phyloP scores from a whole-genome alignment of 2,797 vertebrate species.

The Anableps anableps region DNA sequence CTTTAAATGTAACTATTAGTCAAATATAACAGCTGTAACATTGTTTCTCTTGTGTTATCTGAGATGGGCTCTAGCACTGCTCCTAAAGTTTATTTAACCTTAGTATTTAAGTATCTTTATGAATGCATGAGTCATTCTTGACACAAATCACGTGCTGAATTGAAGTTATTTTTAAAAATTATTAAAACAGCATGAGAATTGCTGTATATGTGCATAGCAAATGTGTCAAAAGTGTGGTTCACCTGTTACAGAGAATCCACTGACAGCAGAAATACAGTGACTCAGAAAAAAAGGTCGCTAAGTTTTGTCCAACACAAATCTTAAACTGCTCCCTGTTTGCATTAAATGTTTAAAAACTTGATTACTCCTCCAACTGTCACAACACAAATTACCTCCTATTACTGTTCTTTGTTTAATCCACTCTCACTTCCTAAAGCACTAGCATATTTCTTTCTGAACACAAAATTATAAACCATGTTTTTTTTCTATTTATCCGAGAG shows the following conservation, averaged over 20 bases:
- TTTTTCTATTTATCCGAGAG: conserved; percentile 36
- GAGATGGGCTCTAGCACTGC: background rate
- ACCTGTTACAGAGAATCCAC: background rate
- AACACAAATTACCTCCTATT: conserved; percentile 46
- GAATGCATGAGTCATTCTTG: conserved; percentile 4
- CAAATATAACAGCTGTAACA: background rate
- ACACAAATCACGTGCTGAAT: background rate
- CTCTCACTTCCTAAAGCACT: conserved; percentile 37
- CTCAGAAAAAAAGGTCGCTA: background rate
- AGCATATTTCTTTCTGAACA: conserved; percentile 31
- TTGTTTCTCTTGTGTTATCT: background rate
- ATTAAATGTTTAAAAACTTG: conserved; percentile 30
- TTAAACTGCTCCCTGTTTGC: conserved; percentile 1
- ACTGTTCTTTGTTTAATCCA: conserved; percentile 7
- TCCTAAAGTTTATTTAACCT: background rate
- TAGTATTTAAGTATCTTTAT: conserved; percentile 5
- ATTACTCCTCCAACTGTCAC: conserved; percentile 24
- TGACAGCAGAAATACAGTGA: background rate
- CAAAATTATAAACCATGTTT: conserved; percentile 47
- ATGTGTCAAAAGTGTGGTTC: conserved; percentile 6
- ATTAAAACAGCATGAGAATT: background rate
- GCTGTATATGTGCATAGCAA: conserved; percentile 2
- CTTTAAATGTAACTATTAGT: background rate
- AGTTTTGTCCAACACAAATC: background rate
- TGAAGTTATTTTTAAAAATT: background rate